Evolutionary conservation across 1,140 invertebrate genomes (phyloP), one percentile per base, ranked within the genome.

Genomic region (Penaeus chinensis): DNA sequence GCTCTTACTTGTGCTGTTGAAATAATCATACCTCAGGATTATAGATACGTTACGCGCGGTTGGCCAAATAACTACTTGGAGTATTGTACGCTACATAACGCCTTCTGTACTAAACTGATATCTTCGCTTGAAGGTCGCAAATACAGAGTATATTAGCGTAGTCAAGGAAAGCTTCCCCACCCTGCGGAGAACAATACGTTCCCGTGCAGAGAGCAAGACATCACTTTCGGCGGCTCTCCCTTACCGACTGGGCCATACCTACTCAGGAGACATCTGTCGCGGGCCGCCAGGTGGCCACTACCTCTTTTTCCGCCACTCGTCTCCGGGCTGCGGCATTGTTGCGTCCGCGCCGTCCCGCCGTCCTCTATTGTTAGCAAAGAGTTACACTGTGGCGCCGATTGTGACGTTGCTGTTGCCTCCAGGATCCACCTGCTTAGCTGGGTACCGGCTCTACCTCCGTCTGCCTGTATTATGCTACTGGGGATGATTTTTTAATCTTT

Each of bases 301-400:
- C 84, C 84, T 85, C 84, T 85, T 85, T 85, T 85, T 85, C 84
- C 84, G 77, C 84, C 77, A 80, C 84, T 85, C 84, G 84, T 85
- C 77, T 85, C 62, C 76, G 78, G 84, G 76, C 37, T 20, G 63
- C n/a, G 77, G 84, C 77, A 79, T 85, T 85, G 84, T 85, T 69
- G 62, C 37, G 32, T n/a, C 81, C 24, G 81, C 71, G 42, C 63
- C 42, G 63, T 42, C 76, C 77, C 77, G 63, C 42, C 62, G n/a
- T n/a, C 76, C 66, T 61, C 76, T 24, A 85, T 85, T 85, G 84
- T 85, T 54, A 42, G 77, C 84, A 76, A 80, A 80, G 84, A 85
- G 84, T 80, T 85, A 80, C 77, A 80, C 84, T 80, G 84, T 85
- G 77, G 63, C 82, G 60, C 27, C 71, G 84, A 63, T 66, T 74